Evolutionary conservation across 2,888 invertebrate species (phyloP), one percentile per base, ranked within the genome.

Genomic region (Leptopilina syphax): DNA sequence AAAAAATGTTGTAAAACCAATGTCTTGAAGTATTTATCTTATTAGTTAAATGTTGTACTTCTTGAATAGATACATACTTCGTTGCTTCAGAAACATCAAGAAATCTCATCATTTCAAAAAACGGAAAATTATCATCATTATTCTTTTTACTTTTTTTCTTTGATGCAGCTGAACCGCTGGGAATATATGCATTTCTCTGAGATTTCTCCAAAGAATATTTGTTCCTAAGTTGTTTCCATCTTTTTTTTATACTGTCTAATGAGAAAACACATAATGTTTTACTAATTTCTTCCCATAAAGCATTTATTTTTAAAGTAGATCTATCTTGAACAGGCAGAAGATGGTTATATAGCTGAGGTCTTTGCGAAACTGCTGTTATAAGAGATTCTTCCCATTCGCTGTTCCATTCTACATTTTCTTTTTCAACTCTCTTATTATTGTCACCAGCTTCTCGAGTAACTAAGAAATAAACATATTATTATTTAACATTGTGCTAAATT

Each of bases 81-180:
- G 6, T 18, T 1, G 60, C 18, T 18, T 18, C 18, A 2, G 60
- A 60, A 0, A 18, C 60, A 18, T 60, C 60, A 18, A 60, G 60
- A 60, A 60, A 60, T 18, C 60, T 60, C 60, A 60, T 60, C 60
- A 60, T 60, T 60, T 60, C 60, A 18, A 60, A 60, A 6, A 57
- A 57, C n/a, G 12, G 57, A 57, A 57, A 57, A n/a, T n/a, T n/a
- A 4, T 57, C 57, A 57, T 57, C 57, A 18, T 18, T 60, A 12
- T 57, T 57, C 1, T 57, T 57, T 13, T 13, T n/a, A n/a, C n/a
- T 57, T 6, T 13, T 57, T 57, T n/a, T 57, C 13, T 57, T 57
- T n/a, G 57, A 57, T 10, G 57, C 57, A 57, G 57, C 57, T 57
- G 57, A 57, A 57, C 57, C 57, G n/a, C 57, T 57, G 13, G 57